Evolutionary conservation across 2,888 invertebrate genomes (phyloP).

Genomic region (Tachina lurida): DNA sequence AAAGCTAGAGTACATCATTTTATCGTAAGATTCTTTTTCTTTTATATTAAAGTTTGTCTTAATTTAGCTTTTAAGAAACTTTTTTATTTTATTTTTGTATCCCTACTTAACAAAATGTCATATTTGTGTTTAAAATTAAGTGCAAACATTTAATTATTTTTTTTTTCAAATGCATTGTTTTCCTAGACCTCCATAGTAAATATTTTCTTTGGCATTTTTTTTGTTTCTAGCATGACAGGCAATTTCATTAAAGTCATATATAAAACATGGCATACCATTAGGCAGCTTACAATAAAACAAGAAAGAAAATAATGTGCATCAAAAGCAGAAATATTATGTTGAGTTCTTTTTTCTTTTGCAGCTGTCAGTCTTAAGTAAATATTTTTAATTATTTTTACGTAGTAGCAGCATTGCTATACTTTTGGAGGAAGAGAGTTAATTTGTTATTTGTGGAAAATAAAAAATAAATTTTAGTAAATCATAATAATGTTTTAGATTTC

Average conservation of each 20-base stretch:
- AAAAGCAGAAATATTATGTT: conserved; percentile 44
- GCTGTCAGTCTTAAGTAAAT: conserved; percentile 42
- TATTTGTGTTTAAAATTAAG: conserved; percentile 43
- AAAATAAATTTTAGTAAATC: no score
- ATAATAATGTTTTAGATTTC: no score
- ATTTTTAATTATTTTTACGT: conserved; percentile 45
- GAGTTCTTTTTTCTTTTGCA: not conserved
- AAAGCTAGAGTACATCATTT: no score
- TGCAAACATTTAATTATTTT: conserved; percentile 37
- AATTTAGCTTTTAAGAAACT: not conserved
- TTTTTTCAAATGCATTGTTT: conserved; percentile 44
- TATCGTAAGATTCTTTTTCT: not conserved
- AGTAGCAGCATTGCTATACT: no score
- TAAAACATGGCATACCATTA: conserved; percentile 43
- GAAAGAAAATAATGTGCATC: conserved; percentile 22
- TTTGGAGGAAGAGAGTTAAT: no score
- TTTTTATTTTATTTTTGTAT: not conserved
- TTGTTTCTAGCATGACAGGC: conserved; percentile 53
- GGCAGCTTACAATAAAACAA: conserved; percentile 25
- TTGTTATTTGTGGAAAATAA: no score
- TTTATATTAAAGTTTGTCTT: not conserved
- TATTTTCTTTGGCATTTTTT: conserved; percentile 37
- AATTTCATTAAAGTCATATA: conserved; percentile 54
- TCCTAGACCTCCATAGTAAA: conserved; percentile 8
- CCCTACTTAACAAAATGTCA: conserved; percentile 12